These are phyloP conservation scores for Oscheius onirici DNA, from an alignment of 2,888 invertebrate genomes.

Conservation along the genomic window DNA sequence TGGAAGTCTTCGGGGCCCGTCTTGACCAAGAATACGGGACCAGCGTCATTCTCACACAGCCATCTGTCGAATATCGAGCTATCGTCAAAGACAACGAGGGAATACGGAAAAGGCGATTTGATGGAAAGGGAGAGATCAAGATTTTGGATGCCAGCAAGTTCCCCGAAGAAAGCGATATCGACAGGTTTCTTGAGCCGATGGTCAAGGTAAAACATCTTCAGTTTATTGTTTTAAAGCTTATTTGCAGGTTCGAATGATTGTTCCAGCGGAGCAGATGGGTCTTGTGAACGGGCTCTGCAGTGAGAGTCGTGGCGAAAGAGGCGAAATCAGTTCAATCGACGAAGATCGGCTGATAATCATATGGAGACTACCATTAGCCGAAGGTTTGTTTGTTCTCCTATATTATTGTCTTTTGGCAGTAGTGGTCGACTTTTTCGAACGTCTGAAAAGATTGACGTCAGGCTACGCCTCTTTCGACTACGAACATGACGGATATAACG, in stretches of 20 bases:
- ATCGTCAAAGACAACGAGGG: conserved; percentile 64
- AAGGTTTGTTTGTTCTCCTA: conserved; percentile 72
- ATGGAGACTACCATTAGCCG: conserved; percentile 87
- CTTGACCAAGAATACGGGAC: conserved; percentile 75
- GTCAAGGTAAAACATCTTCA: conserved; percentile 53
- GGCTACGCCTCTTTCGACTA: conserved; percentile 95
- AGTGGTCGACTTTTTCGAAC: conserved; percentile 91
- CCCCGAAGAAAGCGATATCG: conserved; percentile 61
- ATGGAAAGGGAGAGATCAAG: conserved; percentile 57
- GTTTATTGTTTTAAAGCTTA: background rate
- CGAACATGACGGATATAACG: conserved; percentile 85
- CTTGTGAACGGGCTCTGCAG: conserved; percentile 62
- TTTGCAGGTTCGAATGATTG: conserved; percentile 59
- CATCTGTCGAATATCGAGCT: conserved; percentile 76
- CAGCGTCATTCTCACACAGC: conserved; percentile 75
- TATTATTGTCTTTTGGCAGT: conserved; percentile 75
- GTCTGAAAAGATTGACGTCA: conserved; percentile 84
- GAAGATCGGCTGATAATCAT: conserved; percentile 84
- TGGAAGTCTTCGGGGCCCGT: conserved; percentile 76
- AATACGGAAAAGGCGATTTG: conserved; percentile 64
- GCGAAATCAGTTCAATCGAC: conserved; percentile 75
- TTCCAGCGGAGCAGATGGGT: conserved; percentile 64
- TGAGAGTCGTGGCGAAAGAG: conserved; percentile 64
- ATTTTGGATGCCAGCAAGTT: conserved; percentile 59
- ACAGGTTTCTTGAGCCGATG: conserved; percentile 66